phyloP scores from a whole-genome alignment of 1,140 invertebrate genomes.

The Berghia stephanieae region DNA sequence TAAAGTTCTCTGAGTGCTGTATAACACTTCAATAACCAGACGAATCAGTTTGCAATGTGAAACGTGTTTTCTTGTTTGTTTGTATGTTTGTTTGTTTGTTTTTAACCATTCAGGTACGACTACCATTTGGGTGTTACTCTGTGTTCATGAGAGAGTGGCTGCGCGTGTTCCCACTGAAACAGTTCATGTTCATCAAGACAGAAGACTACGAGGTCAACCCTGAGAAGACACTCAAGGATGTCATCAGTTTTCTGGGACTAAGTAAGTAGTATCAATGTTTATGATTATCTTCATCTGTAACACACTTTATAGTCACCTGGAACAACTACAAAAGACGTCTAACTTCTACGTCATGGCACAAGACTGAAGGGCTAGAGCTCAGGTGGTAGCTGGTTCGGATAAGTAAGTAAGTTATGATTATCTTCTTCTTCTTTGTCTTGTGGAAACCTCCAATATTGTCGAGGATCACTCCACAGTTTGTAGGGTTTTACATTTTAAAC shows the following conservation, averaged over 20 bases:
- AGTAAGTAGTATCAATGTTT: conserved; percentile 21
- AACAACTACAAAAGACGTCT: neutral
- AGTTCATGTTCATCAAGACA: conserved; percentile 22
- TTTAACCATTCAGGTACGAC: conserved; percentile 11
- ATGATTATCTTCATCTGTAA: neutral
- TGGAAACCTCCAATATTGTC: neutral
- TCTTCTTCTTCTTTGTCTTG: neutral
- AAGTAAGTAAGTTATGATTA: no score
- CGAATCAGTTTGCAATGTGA: no score
- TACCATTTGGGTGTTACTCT: conserved; percentile 30
- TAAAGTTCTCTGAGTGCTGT: no score
- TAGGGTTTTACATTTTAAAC: neutral
- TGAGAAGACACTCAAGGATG: conserved; percentile 21
- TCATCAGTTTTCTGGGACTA: conserved; percentile 28
- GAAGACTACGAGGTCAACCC: conserved; percentile 20
- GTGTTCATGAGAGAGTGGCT: conserved; percentile 33
- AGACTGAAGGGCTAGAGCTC: neutral
- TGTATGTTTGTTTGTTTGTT: neutral
- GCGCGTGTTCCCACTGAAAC: conserved; percentile 18
- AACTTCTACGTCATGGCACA: neutral
- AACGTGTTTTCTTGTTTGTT: no score
- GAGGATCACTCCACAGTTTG: neutral
- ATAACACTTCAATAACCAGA: no score
- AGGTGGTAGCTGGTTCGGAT: neutral
- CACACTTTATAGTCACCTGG: neutral